Conservation (phyloP, 2,797 vertebrate species). For the Moxostoma hubbsi region DNA sequence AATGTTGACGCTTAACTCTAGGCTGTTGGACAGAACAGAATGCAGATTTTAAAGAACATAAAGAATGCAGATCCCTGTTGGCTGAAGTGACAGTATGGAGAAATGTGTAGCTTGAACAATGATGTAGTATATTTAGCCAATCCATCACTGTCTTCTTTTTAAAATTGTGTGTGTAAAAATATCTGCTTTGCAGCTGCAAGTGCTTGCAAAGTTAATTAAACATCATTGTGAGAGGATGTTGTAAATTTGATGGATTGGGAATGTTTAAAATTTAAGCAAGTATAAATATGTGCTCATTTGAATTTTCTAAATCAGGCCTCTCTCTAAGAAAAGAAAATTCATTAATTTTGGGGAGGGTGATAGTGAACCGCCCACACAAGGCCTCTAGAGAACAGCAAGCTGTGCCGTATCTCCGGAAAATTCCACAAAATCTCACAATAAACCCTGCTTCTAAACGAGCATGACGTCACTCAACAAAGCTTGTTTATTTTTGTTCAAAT, state of each 20-base stretch:
- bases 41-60: slow-evolving; percentile 4
- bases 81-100: not conserved
- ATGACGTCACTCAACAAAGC: not conserved
- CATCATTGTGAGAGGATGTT: slow-evolving; percentile 1
- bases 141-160: not conserved
- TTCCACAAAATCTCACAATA: slow-evolving; percentile 37
- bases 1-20: slow-evolving; percentile 34
- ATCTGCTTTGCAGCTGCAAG: not conserved
- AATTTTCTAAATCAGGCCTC: slow-evolving; percentile 7
- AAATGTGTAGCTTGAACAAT: not conserved
- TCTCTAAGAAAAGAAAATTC: slow-evolving; percentile 20
- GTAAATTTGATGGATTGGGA: slow-evolving; percentile 1
- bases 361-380: slow-evolving; percentile 1
- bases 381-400: slow-evolving; percentile 15
- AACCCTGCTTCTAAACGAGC: not conserved
- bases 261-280: not conserved
- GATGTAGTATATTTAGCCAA: slow-evolving; percentile 5
- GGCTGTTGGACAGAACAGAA: slow-evolving; percentile 12
- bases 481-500: slow-evolving; percentile 4
- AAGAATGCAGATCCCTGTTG: slow-evolving; percentile 3
- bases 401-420: slow-evolving; percentile 8
- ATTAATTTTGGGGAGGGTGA: slow-evolving; percentile 23
- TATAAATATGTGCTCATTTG: not conserved
- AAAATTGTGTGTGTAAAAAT: not conserved
- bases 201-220: slow-evolving; percentile 17